Percentiles rank a stretch among this genome's conserved stretches.
Conservation (phyloP, 1,140 invertebrate species). For the Rhagoletis pomonella region DNA sequence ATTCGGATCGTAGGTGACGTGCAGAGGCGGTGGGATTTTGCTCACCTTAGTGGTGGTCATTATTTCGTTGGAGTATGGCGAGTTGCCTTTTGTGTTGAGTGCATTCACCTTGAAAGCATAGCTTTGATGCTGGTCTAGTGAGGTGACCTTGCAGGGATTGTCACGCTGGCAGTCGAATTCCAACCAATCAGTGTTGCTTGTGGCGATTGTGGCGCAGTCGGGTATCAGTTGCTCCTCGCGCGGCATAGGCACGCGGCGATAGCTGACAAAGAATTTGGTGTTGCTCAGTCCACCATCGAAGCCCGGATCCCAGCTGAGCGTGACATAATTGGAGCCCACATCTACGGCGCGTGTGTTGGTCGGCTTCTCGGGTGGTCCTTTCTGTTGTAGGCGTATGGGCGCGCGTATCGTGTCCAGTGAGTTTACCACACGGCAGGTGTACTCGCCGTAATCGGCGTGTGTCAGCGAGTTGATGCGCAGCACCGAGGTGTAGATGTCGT, state of each 20-base stretch:
- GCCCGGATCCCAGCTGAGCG: conserved; percentile 88
- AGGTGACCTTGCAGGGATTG: conserved; percentile 91
- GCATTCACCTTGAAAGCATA: conserved; percentile 92
- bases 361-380: conserved; percentile 89
- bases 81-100: conserved; percentile 87
- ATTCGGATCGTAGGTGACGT: conserved; percentile 87
- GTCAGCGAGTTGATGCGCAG: conserved; percentile 85
- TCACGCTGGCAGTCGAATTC: conserved; percentile 88
- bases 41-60: conserved; percentile 87
- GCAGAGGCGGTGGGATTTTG: conserved; percentile 85
- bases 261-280: conserved; percentile 89
- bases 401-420: conserved; percentile 84
- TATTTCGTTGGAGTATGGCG: conserved; percentile 89
- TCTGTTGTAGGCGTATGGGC: conserved; percentile 86
- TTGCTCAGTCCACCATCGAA: conserved; percentile 91
- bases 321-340: conserved; percentile 84
- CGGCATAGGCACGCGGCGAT: conserved; percentile 79
- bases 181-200: conserved; percentile 81
- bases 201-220: conserved; percentile 79
- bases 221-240: conserved; percentile 78
- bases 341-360: conserved; percentile 81
- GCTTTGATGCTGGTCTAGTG: conserved; percentile 87
- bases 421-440: conserved; percentile 89
- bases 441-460: conserved; percentile 90
- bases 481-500: conserved; percentile 89